Evolutionary conservation across 2,113 vertebrate genomes (phyloP), one percentile per base, ranked within the genome.

Genomic region (Myxocyprinus asiaticus): DNA sequence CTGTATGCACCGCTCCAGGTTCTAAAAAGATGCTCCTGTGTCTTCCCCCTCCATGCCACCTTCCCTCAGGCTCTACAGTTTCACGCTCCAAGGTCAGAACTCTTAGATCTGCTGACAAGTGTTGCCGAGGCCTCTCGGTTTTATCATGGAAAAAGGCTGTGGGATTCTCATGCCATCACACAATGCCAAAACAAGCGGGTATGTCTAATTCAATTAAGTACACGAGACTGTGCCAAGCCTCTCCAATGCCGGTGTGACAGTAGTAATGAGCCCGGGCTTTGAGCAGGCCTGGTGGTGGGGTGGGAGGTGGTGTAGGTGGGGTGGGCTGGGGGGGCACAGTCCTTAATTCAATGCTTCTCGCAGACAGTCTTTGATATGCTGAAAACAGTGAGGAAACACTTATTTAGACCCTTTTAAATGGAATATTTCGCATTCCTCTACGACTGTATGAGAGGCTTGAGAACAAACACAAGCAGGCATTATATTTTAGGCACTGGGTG

Each of bases 201-300:
- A 94, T 93, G 91, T 92, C 92, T 93, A 93, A 94, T 94, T 93
- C 90, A 93, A 93, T 93, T 93, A 94, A 90, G 91, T 89, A 88
- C 88, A 87, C 85, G 88, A 89, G 85, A 73, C 89, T 90, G 88
- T 93, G 92, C 92, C 92, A 93, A 92, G 90, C 89, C 85, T 89
- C 85, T 85, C 84, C 83, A 78, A 87, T 87, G 85, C 86, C 86
- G 64, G 78, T 89, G 86, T 92, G 91, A 91, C 91, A 89, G 88
- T 87, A 89, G 88, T 92, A 93, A 93, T 92, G 92, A 94, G 87
- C 75, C 33, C 59, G 71, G 77, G 67, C 84, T 84, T 84, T 82
- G 70, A 82, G 77, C 47, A 74, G 50, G 61, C 56, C 78, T 82
- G 88, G 83, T 85, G 86, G 84, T 76, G 82, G 67, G 72, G 76